phyloP scores from a whole-genome alignment of 2,113 vertebrate species.

The Anhinga anhinga region DNA sequence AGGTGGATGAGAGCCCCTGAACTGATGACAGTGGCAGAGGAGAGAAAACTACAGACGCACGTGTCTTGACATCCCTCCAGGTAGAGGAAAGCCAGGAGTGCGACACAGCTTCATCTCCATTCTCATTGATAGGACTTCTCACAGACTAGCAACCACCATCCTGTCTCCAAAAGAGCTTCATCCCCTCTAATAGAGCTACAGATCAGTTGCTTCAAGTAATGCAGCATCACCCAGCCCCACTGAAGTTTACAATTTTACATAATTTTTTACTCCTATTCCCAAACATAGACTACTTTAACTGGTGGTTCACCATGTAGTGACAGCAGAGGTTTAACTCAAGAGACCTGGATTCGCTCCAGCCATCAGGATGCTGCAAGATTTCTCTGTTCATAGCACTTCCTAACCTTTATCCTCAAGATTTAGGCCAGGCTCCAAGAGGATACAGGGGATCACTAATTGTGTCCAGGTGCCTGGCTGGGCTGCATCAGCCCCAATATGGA shows the following conservation, averaged over 20 bases:
- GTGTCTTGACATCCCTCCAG: not conserved
- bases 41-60: not conserved
- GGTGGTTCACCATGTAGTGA: not conserved
- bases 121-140: not conserved
- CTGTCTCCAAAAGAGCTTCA: not conserved
- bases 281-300: not conserved
- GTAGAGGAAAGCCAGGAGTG: not conserved
- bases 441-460: not conserved
- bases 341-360: not conserved
- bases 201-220: not conserved
- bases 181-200: not conserved
- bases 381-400: not conserved
- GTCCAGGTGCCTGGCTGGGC: not conserved
- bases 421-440: not conserved
- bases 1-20: not conserved
- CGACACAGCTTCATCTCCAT: not conserved
- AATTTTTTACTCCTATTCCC: not conserved
- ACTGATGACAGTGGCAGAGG: not conserved
- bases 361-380: not conserved
- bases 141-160: not conserved
- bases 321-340: not conserved
- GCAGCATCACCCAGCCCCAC: not conserved
- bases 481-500: not conserved
- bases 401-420: not conserved
- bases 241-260: not conserved